Conservation (phyloP, 1,140 invertebrate genomes). For the Heliconius eleuchia region DNA sequence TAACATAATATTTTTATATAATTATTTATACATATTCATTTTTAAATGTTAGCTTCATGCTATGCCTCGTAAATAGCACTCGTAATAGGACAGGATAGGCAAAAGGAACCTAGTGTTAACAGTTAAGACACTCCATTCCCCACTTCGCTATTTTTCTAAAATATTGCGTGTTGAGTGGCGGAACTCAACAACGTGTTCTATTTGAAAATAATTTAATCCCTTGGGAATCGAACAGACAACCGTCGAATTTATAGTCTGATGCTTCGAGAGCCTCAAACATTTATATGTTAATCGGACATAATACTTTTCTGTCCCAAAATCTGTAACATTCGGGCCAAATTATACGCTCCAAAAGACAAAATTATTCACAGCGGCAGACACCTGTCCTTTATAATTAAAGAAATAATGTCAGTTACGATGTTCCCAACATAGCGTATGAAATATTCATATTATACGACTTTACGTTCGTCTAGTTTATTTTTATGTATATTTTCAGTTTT, state of each 20-base stretch:
- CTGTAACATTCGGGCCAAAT: neutral
- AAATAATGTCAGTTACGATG: conserved; percentile 5
- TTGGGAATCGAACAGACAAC: too few species aligned
- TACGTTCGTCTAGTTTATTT: neutral
- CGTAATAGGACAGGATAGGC: too few species aligned
- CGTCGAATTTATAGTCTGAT: too few species aligned
- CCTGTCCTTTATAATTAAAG: conserved; percentile 10
- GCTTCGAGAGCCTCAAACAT: neutral
- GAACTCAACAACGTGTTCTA: too few species aligned
- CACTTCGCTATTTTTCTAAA: too few species aligned
- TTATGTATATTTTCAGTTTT: neutral
- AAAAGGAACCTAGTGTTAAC: too few species aligned
- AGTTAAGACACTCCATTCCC: too few species aligned
- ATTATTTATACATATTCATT: too few species aligned
- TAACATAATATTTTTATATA: neutral
- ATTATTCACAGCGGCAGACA: conserved; percentile 5
- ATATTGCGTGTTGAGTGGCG: too few species aligned
- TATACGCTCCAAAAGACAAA: neutral
- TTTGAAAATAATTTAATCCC: too few species aligned
- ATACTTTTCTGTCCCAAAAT: neutral
- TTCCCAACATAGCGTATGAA: neutral
- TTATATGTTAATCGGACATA: neutral
- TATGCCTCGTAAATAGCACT: too few species aligned
- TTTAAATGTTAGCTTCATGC: too few species aligned
- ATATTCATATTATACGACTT: neutral